A percentile compares a stretch with the other conserved stretches of the same genome.
phyloP scores from a whole-genome alignment of 2,888 invertebrate species.

The Neuroscelio doddi region DNA sequence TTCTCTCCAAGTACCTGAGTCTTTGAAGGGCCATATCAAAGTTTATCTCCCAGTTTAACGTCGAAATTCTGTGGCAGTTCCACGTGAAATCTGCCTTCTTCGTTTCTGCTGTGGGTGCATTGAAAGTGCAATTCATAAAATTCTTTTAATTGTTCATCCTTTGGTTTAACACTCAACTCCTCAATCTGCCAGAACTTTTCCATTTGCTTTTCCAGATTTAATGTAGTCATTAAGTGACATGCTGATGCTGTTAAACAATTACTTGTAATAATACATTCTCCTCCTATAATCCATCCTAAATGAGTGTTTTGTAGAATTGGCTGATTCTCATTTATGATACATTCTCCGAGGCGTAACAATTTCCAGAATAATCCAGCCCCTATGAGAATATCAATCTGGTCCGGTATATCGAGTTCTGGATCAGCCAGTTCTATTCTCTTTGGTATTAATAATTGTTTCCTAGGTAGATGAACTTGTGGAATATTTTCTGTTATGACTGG shows the following conservation, averaged over 20 bases:
- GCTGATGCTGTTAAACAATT: no score
- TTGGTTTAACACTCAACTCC: no score
- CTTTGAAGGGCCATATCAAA: slow-evolving; percentile 1
- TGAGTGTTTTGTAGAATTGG: no score
- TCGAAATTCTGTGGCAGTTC: background rate
- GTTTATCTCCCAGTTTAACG: slow-evolving; percentile 6
- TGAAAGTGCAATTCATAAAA: slow-evolving; percentile 2
- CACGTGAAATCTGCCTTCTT: slow-evolving; percentile 1
- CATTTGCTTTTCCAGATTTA: no score
- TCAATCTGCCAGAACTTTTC: no score
- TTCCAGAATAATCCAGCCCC: slow-evolving; percentile 19
- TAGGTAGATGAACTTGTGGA: slow-evolving; percentile 6
- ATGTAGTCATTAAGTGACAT: no score
- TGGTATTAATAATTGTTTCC: background rate
- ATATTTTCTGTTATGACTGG: slow-evolving; percentile 11
- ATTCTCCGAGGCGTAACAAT: background rate
- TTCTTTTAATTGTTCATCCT: slow-evolving; percentile 21
- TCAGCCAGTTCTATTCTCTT: slow-evolving; percentile 11
- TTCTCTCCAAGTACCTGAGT: background rate
- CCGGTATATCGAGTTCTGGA: slow-evolving; percentile 13
- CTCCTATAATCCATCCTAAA: no score
- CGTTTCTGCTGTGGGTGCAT: slow-evolving; percentile 1
- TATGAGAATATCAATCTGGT: slow-evolving; percentile 12
- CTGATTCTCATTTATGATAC: background rate
- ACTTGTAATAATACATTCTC: no score